phyloP scores from a whole-genome alignment of 2,888 invertebrate species.

The Caenorhabditis uteleia region DNA sequence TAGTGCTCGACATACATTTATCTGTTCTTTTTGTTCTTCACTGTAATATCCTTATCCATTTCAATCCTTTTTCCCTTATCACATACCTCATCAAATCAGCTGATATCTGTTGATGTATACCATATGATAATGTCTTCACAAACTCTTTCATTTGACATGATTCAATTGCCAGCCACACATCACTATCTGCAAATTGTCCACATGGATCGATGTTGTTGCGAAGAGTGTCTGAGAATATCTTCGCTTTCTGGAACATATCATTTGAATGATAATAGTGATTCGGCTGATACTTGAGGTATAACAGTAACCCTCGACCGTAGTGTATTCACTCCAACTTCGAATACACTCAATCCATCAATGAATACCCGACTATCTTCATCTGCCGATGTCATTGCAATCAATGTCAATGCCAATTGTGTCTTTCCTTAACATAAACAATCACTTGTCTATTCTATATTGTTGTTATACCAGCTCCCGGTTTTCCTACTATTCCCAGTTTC shows the following conservation, averaged over 20 bases:
- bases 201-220: conserved; percentile 93
- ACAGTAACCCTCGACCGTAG: conserved; percentile 84
- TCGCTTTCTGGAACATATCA: conserved; percentile 73
- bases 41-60: conserved; percentile 58
- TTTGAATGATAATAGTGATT: no score
- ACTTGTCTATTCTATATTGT: not conserved
- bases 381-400: conserved; percentile 58
- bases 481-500: conserved; percentile 74
- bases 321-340: conserved; percentile 83
- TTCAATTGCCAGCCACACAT: conserved; percentile 86
- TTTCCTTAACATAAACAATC: no score
- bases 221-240: conserved; percentile 76
- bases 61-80: not conserved
- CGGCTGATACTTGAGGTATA: conserved; percentile 73
- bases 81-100: conserved; percentile 79
- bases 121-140: conserved; percentile 79
- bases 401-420: conserved; percentile 52
- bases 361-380: conserved; percentile 56
- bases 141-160: conserved; percentile 87
- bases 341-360: conserved; percentile 72
- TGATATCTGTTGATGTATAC: conserved; percentile 82
- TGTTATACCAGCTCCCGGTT: conserved; percentile 65
- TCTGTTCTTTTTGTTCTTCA: conserved; percentile 73
- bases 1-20: conserved; percentile 72
- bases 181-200: conserved; percentile 79